These are phyloP conservation scores for Neelides sp. DNA, from an alignment of 1,140 invertebrate species.

Conservation along the genomic window DNA sequence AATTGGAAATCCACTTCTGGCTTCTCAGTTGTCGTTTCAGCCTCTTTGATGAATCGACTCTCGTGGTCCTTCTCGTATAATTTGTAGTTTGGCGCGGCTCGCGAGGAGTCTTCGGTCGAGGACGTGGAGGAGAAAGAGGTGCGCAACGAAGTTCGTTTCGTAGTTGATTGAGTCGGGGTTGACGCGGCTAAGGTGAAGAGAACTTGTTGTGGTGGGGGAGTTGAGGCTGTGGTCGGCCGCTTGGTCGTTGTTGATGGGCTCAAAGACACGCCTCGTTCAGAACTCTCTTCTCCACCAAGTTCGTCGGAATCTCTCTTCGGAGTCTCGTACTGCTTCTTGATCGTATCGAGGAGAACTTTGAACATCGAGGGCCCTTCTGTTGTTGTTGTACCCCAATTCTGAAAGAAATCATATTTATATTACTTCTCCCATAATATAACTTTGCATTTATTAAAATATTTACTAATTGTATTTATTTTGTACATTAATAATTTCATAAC, in stretches of 20 bases:
- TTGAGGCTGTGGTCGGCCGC: neutral
- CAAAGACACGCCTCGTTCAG: too few species aligned
- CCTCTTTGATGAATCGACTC: slow-evolving; percentile 3
- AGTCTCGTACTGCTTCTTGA: too few species aligned
- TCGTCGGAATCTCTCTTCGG: too few species aligned
- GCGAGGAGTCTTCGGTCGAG: neutral
- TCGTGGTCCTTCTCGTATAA: slow-evolving; percentile 1
- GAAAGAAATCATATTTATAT: too few species aligned
- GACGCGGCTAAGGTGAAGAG: slow-evolving; percentile 17
- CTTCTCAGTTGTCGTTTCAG: slow-evolving; percentile 1
- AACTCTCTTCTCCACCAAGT: too few species aligned
- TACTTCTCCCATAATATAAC: too few species aligned
- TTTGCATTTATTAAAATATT: too few species aligned
- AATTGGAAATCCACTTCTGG: neutral
- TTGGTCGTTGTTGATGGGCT: slow-evolving; percentile 1
- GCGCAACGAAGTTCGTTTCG: neutral
- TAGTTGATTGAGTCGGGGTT: neutral
- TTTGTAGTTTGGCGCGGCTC: neutral
- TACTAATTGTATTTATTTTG: too few species aligned
- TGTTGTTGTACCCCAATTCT: too few species aligned
- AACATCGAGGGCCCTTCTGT: neutral
- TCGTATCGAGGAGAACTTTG: slow-evolving; percentile 4
- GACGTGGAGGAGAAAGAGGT: neutral
- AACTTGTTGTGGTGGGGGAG: slow-evolving; percentile 7
- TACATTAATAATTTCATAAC: too few species aligned